These are phyloP conservation scores for Lota lota DNA, from an alignment of 2,113 vertebrate species.

Conservation along the genomic window DNA sequence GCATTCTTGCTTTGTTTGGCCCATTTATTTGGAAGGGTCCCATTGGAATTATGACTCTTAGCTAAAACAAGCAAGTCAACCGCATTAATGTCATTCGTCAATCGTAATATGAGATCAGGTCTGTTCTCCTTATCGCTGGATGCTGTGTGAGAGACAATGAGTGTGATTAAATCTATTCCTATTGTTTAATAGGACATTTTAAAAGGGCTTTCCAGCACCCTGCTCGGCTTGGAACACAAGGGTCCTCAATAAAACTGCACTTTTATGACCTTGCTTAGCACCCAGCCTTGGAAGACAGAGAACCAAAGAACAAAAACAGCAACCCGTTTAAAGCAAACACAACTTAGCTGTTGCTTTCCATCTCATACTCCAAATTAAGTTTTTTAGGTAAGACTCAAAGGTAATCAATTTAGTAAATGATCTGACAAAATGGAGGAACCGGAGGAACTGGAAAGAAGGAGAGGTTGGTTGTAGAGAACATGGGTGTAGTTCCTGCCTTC, in stretches of 20 bases:
- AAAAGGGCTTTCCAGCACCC: slow-evolving; percentile 38
- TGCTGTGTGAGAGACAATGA: too few species aligned
- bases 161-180: too few species aligned
- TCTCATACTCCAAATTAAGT: too few species aligned
- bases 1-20: neutral
- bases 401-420: neutral
- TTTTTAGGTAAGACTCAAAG: neutral
- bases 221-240: slow-evolving; percentile 1
- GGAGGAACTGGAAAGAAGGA: slow-evolving; percentile 43
- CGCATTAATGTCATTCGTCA: too few species aligned
- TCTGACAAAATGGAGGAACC: slow-evolving; percentile 7
- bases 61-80: too few species aligned
- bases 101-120: too few species aligned
- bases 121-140: too few species aligned
- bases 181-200: slow-evolving; percentile 2
- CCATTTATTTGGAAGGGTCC: too few species aligned
- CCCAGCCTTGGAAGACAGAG: slow-evolving; percentile 30
- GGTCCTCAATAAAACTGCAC: slow-evolving; percentile 47
- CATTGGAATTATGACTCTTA: too few species aligned
- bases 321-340: too few species aligned
- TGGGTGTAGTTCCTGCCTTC: slow-evolving; percentile 63
- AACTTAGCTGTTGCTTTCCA: neutral
- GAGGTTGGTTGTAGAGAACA: slow-evolving; percentile 46
- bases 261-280: slow-evolving; percentile 60
- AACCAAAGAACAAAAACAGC: neutral